Base-by-base conservation (phyloP, 2,113 vertebrate species). In the Lanius ludovicianus region DNA sequence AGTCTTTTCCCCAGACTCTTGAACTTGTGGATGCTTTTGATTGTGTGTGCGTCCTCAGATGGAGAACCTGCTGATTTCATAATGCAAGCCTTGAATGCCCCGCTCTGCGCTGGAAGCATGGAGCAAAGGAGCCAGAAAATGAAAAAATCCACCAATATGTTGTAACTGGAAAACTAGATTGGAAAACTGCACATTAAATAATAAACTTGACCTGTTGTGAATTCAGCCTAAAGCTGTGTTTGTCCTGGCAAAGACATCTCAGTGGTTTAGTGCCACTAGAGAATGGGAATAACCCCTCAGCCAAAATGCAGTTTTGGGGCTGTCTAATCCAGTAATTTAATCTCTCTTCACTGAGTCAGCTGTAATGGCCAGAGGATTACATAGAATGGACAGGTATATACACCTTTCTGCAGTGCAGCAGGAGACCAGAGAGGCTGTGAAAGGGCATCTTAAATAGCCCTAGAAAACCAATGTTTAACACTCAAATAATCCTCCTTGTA, bases 301-400 rank as follows among this genome's bases (percentile, higher is more conserved):
- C 6, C 23, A 44, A 71, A 80, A 3, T 2, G 21, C 16, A 82
- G 18, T 9, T 10, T 21, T 23, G 62, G 3, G 21, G 21, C 18
- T 64, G 11, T 30, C 7, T 64, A 5, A 55, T 59, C 16, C 30
- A 39, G 14, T 11, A 35, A 33, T 52, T 68, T 71, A 37, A 81
- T 74, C 33, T 70, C 25, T 53, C 33, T 59, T 70, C 33, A n/a
- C 16, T 27, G 20, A 50, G 20, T 31, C 23, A 63, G 28, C 11
- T 28, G 4, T 35, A 60, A 68, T 3, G 11, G 16, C 16, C 20
- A 62, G 24, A 77, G 0, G 3, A 39, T 50, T 1, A 2, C 27
- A 56, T 6, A 74, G 53, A 93, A 75, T 20, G 25, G 20, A 60
- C 24, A 56, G 21, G 19, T 63, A 56, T 14, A 30, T 25, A 47